Base-by-base conservation (phyloP, 2,888 invertebrate genomes). In the Tetragnatha montana region DNA sequence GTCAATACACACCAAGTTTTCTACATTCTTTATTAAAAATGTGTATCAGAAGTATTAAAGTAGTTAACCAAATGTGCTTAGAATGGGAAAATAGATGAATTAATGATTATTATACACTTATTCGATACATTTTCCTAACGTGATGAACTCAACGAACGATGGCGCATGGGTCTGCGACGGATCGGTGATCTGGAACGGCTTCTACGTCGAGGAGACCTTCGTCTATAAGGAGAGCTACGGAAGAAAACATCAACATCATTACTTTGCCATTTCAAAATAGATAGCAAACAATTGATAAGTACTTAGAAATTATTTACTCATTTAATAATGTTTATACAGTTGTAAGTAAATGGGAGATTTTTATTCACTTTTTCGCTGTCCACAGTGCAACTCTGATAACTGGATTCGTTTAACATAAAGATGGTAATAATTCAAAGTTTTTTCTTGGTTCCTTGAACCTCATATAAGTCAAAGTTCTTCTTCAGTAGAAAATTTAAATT, bases 181-280 rank as follows among this genome's bases (percentile, higher is more conserved):
- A 35, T 70, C 7, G 79, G 73, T 12, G 84, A 84, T 70, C 78
- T 51, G n/a, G 82, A 82, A 19, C 78, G 17, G 19, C 50, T 82
- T 12, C 81, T 49, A 12, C 81, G 81, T 17, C 73, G 49, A 49
- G 81, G 81, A 10, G 81, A 82, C 22, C 73, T 71, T 19, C 51
- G 81, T 14, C 81, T 73, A 73, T 21, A 73, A 21, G 81, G 73
- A 19, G 80, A 80, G 47, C 80, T 80, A n/a, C 6, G 19, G 17
- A 22, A 35, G 35, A 12, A 74, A 76, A 76, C n/a, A 47, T 6
- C 3, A n/a, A 4, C 19, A 76, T 2, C 35, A 35, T 35, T 2
- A 35, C 35, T 35, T 35, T 35, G 35, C 35, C 2, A 35, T 35
- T 35, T 35, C 35, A 35, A 35, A 35, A 35, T 35, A 2, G 4